These are phyloP conservation scores for Amia ocellicauda DNA, from an alignment of 2,113 vertebrate genomes.

Conservation along the genomic window DNA sequence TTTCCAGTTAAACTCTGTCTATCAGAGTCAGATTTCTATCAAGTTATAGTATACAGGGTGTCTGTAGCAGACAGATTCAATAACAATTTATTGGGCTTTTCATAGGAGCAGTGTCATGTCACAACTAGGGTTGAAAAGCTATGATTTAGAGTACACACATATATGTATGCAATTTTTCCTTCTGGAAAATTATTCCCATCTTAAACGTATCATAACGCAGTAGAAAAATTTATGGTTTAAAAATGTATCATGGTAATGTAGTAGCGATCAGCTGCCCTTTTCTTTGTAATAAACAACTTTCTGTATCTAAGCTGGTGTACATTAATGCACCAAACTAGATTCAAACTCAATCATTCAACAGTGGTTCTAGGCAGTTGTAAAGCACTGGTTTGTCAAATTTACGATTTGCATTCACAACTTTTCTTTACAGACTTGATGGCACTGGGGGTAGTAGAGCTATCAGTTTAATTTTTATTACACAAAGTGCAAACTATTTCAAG, in stretches of 20 bases:
- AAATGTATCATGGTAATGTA: not conserved
- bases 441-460: no score
- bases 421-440: not conserved
- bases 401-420: not conserved
- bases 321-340: not conserved
- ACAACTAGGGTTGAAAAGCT: constrained; percentile 30
- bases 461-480: no score
- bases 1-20: constrained; percentile 43
- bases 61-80: constrained; percentile 36
- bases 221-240: not conserved
- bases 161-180: not conserved
- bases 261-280: not conserved
- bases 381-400: not conserved
- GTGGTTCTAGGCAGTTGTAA: not conserved
- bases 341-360: not conserved
- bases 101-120: constrained; percentile 31
- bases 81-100: constrained; percentile 25
- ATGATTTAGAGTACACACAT: constrained; percentile 12
- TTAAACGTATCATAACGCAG: not conserved
- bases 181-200: not conserved
- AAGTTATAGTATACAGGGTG: constrained; percentile 29
- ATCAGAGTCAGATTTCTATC: constrained; percentile 43
- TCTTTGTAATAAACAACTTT: not conserved
- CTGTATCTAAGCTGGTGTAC: not conserved
- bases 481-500: no score